phyloP scores from a whole-genome alignment of 1,140 invertebrate species.

The Centruroides vittatus region DNA sequence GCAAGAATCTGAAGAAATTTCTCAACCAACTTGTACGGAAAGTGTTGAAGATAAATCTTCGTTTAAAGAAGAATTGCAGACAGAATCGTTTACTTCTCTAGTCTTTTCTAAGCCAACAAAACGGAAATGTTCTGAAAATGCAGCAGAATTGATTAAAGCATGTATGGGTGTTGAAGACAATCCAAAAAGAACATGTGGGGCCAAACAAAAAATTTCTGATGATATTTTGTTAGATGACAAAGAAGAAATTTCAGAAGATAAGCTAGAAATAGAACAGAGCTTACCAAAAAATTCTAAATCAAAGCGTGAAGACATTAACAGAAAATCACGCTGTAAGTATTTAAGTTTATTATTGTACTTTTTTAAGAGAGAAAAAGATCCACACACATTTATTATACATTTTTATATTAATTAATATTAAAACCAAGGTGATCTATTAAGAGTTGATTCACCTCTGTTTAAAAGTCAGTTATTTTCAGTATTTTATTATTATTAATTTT shows the following conservation, averaged over 20 bases:
- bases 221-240: constrained; percentile 3
- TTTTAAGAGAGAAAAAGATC: too few species aligned
- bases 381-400: too few species aligned
- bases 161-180: constrained; percentile 47
- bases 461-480: too few species aligned
- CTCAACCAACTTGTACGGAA: background rate
- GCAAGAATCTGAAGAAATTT: too few species aligned
- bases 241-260: background rate
- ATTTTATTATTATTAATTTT: too few species aligned
- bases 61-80: background rate
- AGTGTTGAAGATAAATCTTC: background rate
- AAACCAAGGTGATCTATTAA: too few species aligned
- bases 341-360: too few species aligned
- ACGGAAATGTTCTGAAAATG: constrained; percentile 50
- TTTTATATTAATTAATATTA: too few species aligned
- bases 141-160: constrained; percentile 47
- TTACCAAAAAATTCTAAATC: constrained; percentile 8
- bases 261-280: constrained; percentile 2
- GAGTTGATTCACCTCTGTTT: too few species aligned
- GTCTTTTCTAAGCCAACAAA: constrained; percentile 34
- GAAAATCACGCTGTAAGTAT: constrained; percentile 9
- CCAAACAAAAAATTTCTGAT: constrained; percentile 4
- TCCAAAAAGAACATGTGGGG: constrained; percentile 15
- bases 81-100: constrained; percentile 4
- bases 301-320: constrained; percentile 9